Evolutionary conservation across 2,888 invertebrate genomes (phyloP).

Genomic region (Drosophila lutescens): DNA sequence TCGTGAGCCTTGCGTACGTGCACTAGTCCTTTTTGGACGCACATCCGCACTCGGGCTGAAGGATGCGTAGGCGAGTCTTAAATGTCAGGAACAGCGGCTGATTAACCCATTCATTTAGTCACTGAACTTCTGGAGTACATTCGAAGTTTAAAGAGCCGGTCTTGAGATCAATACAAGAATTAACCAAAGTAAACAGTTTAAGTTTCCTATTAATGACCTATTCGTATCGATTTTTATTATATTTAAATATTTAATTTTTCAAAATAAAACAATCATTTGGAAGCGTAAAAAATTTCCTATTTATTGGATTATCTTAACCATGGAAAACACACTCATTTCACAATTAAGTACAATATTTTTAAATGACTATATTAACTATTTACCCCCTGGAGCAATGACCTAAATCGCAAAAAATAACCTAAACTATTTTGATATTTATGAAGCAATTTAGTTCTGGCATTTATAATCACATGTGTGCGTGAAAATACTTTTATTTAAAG

Average conservation of each 20-base stretch:
- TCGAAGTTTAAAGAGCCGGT: not conserved
- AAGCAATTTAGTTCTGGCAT: slow-evolving; percentile 24
- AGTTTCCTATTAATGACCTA: too few relatives aligned
- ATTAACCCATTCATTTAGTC: slow-evolving; percentile 25
- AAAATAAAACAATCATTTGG: too few relatives aligned
- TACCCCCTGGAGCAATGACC: not conserved
- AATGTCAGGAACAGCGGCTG: slow-evolving; percentile 18
- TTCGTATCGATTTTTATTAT: too few relatives aligned
- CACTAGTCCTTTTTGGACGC: slow-evolving; percentile 35
- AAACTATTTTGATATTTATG: slow-evolving; percentile 18
- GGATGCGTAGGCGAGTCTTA: slow-evolving; percentile 18
- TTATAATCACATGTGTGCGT: not conserved
- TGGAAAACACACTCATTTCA: too few relatives aligned
- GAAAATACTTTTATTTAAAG: slow-evolving; percentile 1
- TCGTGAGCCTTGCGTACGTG: slow-evolving; percentile 71
- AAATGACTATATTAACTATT: not conserved
- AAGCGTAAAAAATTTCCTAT: too few relatives aligned
- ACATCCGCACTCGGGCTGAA: not conserved
- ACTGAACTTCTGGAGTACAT: not conserved
- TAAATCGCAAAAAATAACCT: slow-evolving; percentile 5
- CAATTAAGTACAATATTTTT: too few relatives aligned
- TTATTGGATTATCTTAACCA: too few relatives aligned
- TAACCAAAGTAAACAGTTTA: too few relatives aligned
- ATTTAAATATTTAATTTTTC: too few relatives aligned
- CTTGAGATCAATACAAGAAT: not conserved